Conservation (phyloP, 2,113 vertebrate species). For the Daphoenositta chrysoptera region DNA sequence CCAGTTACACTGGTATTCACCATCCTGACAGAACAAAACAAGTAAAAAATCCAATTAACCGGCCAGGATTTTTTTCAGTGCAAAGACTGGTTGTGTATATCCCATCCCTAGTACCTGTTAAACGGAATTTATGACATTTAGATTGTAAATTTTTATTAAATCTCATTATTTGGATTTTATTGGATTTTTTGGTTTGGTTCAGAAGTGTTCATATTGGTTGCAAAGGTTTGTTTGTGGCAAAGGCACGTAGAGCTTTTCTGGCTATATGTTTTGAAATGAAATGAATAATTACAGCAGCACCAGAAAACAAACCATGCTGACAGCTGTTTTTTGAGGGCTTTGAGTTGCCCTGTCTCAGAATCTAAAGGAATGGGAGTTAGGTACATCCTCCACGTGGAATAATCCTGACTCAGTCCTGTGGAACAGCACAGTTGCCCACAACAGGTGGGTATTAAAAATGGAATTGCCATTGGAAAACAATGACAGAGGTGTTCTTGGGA, state of each 20-base stretch:
- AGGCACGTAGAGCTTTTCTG: background rate
- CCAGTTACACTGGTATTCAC: background rate
- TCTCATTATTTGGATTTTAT: background rate
- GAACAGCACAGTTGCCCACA: background rate
- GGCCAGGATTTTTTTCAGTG: background rate
- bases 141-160: background rate
- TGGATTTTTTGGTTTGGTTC: background rate
- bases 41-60: background rate
- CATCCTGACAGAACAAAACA: background rate
- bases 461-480: background rate
- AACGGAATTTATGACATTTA: background rate
- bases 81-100: background rate
- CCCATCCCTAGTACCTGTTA: background rate
- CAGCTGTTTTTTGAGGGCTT: background rate
- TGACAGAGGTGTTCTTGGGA: background rate
- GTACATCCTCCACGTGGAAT: background rate
- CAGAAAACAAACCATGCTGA: background rate
- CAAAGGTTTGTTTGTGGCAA: background rate
- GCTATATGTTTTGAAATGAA: background rate
- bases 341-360: background rate
- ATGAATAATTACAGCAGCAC: background rate
- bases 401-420: background rate
- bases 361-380: background rate
- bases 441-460: background rate
- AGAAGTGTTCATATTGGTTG: background rate